Evolutionary conservation across 2,797 vertebrate genomes (phyloP).

Genomic region (Potorous gilbertii): DNA sequence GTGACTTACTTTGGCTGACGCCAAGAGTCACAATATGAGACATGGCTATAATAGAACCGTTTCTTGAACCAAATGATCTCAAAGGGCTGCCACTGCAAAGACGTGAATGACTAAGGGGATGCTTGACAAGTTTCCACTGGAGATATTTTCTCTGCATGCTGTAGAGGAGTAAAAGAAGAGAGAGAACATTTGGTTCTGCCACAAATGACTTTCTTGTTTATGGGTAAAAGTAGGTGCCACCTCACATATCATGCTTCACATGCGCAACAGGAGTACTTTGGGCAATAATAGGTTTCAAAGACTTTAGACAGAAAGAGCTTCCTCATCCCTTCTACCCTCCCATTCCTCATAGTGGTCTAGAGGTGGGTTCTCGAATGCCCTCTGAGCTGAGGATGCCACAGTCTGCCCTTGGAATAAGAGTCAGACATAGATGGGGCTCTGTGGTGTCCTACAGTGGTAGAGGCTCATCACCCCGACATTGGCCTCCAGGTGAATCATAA

Average conservation of each 20-base stretch:
- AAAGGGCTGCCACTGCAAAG: not conserved
- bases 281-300: not conserved
- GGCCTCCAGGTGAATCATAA: not conserved
- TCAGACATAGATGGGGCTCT: not conserved
- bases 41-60: not conserved
- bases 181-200: not conserved
- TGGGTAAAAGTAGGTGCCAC: not conserved
- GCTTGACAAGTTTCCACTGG: not conserved
- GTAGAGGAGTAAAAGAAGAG: not conserved
- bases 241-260: not conserved
- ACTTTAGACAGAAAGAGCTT: not conserved
- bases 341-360: not conserved
- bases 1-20: not conserved
- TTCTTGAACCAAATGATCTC: not conserved
- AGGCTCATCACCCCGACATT: not conserved
- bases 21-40: not conserved
- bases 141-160: not conserved
- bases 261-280: not conserved
- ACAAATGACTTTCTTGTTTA: not conserved
- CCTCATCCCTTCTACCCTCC: not conserved
- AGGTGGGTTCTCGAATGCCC: not conserved
- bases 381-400: not conserved
- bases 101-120: not conserved
- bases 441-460: not conserved
- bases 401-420: no score